Evolutionary conservation across 2,888 invertebrate species (phyloP).

Genomic region (Mesoligia furuncula): DNA sequence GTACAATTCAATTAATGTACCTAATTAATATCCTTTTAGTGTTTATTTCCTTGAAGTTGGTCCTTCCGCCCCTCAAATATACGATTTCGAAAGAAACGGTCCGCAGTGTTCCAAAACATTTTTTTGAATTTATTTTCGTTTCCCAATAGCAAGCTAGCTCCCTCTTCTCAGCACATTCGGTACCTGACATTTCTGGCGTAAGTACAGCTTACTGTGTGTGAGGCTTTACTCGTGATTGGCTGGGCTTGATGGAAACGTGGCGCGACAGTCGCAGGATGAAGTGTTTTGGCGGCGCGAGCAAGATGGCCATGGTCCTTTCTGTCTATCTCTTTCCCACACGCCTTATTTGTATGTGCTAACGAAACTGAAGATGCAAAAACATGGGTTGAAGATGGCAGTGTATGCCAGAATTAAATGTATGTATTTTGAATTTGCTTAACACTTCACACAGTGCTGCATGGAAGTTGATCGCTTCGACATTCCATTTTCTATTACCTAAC

Average conservation of each 20-base stretch:
- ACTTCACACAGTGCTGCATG: constrained; percentile 67
- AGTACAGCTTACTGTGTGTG: constrained; percentile 79
- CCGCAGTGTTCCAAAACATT: neutral
- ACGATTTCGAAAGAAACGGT: neutral
- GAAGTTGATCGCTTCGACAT: constrained; percentile 66
- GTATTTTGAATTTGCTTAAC: constrained; percentile 63
- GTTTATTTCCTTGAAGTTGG: neutral
- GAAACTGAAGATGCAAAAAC: constrained; percentile 81
- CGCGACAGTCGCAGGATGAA: constrained; percentile 78
- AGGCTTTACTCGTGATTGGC: constrained; percentile 77
- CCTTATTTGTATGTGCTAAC: constrained; percentile 77
- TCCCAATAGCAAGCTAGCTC: constrained; percentile 7
- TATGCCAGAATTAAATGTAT: constrained; percentile 60
- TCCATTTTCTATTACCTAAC: constrained; percentile 23
- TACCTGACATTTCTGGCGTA: constrained; percentile 70
- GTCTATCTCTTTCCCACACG: constrained; percentile 80
- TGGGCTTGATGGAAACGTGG: constrained; percentile 66
- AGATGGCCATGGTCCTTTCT: constrained; percentile 88
- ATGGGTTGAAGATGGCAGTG: constrained; percentile 56
- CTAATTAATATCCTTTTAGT: neutral
- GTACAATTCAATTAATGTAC: neutral
- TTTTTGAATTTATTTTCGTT: neutral
- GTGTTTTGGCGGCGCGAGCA: constrained; percentile 86
- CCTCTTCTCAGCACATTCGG: constrained; percentile 74
- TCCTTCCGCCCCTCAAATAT: neutral